Evolutionary conservation across 2,113 vertebrate genomes (phyloP), one percentile per base, ranked within the genome.

Genomic region (Tamias sibiricus): DNA sequence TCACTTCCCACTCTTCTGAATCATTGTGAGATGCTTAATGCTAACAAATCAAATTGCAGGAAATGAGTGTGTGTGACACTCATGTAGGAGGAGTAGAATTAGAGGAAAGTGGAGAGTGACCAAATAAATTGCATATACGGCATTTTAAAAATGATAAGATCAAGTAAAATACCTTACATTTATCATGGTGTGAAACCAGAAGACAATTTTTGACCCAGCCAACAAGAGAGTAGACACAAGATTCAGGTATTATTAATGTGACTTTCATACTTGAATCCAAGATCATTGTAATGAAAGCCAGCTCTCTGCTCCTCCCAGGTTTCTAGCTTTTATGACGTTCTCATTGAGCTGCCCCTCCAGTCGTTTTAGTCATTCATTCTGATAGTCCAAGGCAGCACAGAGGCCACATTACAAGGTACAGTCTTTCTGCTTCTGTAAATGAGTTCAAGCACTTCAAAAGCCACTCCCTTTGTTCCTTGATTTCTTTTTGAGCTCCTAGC

Each of bases 401-500:
- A 96, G 30, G 91, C 86, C 54, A 91, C 32, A 96, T 87, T 80
- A 86, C 47, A 90, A 93, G 79, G 79, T 52, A 90, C n/a, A 96
- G 92, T 44, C 79, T 96, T 96, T 90, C 2, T 9, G 4, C 79
- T 88, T 86, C 75, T 26, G 30, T 84, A 96, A 98, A 96, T 12
- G 91, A 97, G 74, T 94, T 95, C 93, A 64, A 26, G 91, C 90
- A 91, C 93, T 95, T 94, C 90, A 94, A 85, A 96, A 96, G 54
- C 69, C 88, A 54, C 87, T 97, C 85, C 74, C 59, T 97, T 87
- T 59, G 54, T 64, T 49, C 79, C 76, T 95, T 93, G 92, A 95
- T 97, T 98, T 97, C 94, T 95, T 94, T 90, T 71, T 81, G 52
- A 96, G 93, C 90, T 72, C 95, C 95, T 93, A 96, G 96, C 95